phyloP scores from a whole-genome alignment of 2,888 invertebrate species.

The Piscicola geometra region DNA sequence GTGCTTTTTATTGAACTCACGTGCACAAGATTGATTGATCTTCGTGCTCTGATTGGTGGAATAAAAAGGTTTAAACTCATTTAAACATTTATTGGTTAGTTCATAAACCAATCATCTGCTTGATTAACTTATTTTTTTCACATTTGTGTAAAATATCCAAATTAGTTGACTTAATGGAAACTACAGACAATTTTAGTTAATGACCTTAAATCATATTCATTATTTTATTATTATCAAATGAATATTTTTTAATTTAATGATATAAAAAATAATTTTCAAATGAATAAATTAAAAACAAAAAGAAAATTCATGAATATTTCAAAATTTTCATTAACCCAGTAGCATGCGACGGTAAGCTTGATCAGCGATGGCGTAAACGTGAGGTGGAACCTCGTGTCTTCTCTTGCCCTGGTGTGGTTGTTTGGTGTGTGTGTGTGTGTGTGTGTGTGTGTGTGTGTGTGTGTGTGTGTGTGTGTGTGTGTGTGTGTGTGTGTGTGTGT shows the following conservation, averaged over 20 bases:
- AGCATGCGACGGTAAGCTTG: constrained; percentile 98
- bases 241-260: no score
- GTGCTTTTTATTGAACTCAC: constrained; percentile 55
- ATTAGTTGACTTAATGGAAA: no score
- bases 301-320: constrained; percentile 32
- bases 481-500: constrained; percentile 15
- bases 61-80: no score
- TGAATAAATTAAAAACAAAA: neutral
- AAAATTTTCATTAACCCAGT: constrained; percentile 67
- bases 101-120: no score
- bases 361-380: constrained; percentile 98
- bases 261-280: neutral
- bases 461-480: constrained; percentile 15
- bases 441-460: constrained; percentile 15
- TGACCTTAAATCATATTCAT: no score
- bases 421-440: constrained; percentile 5
- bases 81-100: no score
- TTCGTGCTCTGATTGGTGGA: constrained; percentile 94
- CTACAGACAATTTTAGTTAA: no score
- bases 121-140: no score
- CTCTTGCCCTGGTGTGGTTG: constrained; percentile 72
- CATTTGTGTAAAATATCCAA: no score
- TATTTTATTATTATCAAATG: no score
- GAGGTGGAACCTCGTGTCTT: constrained; percentile 96
- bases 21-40: constrained; percentile 99